These are phyloP conservation scores for Sphaeramia orbicularis DNA, from an alignment of 2,797 vertebrate species.

Conservation along the genomic window DNA sequence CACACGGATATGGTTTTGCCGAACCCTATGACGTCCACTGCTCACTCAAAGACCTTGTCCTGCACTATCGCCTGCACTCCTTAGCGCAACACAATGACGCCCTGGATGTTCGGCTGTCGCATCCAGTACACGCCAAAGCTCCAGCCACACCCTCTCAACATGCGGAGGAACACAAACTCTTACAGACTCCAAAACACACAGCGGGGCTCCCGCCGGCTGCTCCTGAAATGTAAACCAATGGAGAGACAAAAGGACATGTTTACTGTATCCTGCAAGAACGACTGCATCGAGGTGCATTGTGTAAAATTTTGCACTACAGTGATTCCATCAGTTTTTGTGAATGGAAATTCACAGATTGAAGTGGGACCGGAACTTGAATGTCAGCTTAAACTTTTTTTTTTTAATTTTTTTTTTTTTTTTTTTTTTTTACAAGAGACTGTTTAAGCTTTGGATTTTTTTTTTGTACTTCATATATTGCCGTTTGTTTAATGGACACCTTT, in stretches of 20 bases:
- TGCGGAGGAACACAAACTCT: slow-evolving; percentile 80
- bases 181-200: slow-evolving; percentile 82
- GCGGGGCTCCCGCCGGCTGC: slow-evolving; percentile 74
- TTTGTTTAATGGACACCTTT: slow-evolving; percentile 66
- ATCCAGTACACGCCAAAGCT: slow-evolving; percentile 87
- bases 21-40: slow-evolving; percentile 95
- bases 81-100: slow-evolving; percentile 97
- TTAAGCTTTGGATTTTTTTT: slow-evolving; percentile 63
- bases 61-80: slow-evolving; percentile 96
- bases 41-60: slow-evolving; percentile 95
- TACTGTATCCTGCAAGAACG: slow-evolving; percentile 73
- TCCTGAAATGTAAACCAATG: slow-evolving; percentile 78
- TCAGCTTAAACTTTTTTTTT: slow-evolving; percentile 67
- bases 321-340: slow-evolving; percentile 80
- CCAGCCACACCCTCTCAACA: slow-evolving; percentile 64
- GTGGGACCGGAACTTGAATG: slow-evolving; percentile 85
- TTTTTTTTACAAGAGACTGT: slow-evolving; percentile 67
- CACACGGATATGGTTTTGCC: slow-evolving; percentile 93
- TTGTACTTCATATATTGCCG: slow-evolving; percentile 72
- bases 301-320: slow-evolving; percentile 81
- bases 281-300: slow-evolving; percentile 78
- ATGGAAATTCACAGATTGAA: slow-evolving; percentile 78
- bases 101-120: slow-evolving; percentile 94
- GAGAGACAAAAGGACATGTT: slow-evolving; percentile 67
- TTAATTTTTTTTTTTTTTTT: slow-evolving; percentile 18